Evolutionary conservation across 2,888 invertebrate genomes (phyloP).

Genomic region (Campoplex nolae): DNA sequence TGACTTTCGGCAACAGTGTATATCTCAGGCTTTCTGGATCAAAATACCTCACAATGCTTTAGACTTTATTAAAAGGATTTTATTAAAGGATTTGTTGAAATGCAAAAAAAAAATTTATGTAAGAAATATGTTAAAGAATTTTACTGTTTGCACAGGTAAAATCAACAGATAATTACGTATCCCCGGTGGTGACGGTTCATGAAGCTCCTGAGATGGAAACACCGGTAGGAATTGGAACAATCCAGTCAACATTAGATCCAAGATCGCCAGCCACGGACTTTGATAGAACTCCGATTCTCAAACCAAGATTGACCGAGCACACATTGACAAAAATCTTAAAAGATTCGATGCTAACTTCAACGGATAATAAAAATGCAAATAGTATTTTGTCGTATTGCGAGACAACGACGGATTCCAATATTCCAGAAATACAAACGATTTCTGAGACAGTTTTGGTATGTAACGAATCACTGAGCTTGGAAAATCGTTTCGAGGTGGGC

Average conservation of each 20-base stretch:
- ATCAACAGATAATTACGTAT: constrained; percentile 47
- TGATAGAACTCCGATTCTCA: constrained; percentile 80
- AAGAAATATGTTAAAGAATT: neutral
- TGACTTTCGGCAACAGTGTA: neutral
- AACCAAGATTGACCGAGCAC: constrained; percentile 71
- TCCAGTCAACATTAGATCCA: constrained; percentile 73
- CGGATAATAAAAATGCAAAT: constrained; percentile 58
- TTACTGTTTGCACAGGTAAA: constrained; percentile 55
- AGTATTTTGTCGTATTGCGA: constrained; percentile 74
- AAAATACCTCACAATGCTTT: neutral
- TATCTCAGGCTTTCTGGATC: neutral
- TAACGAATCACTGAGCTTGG: constrained; percentile 48
- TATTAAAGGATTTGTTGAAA: no score
- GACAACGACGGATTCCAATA: constrained; percentile 69
- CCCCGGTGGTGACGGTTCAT: constrained; percentile 38
- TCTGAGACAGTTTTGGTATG: constrained; percentile 67
- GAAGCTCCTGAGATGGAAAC: constrained; percentile 53
- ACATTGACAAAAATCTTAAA: constrained; percentile 64
- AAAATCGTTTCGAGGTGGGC: constrained; percentile 48
- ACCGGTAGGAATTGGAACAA: constrained; percentile 48
- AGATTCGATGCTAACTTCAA: constrained; percentile 54
- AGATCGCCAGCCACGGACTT: constrained; percentile 81
- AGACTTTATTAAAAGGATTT: no score
- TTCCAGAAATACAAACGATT: constrained; percentile 77
- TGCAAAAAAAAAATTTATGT: neutral